Base-by-base conservation (phyloP, 2,888 invertebrate species). In the Cyaniris semiargus region DNA sequence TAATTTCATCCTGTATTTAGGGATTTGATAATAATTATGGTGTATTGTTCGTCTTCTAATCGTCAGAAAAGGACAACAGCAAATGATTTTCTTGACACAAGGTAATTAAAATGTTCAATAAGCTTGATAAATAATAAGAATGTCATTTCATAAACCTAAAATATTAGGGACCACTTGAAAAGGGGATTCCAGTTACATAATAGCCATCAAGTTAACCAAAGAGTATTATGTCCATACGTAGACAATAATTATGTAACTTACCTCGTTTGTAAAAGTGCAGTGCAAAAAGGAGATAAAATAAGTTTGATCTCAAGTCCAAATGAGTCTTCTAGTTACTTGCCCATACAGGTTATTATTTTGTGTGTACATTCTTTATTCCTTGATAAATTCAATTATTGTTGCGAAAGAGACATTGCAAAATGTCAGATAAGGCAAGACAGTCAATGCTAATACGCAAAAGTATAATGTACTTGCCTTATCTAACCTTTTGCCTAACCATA, bases 291-390 rank as follows among this genome's bases (percentile, higher is more conserved):
- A 34, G 38, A 78, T 34, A 53, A 34, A 23, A 58, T 81, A 81
- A 82, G 78, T 82, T 84, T 86, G 86, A 86, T 86, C 86, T 86
- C 86, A 86, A 84, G 81, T 82, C 81, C 82, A 80, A 82, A 81
- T 79, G 81, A 84, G 82, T 83, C 84, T 83, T 84, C 82, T 72
- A 79, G 18, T 76, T 78, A 60, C n/a, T 78, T 34, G 74, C 76
- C 75, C 71, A 71, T 78, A 76, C 70, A 71, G 71, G 71, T 72
- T 77, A 56, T 72, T 38, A 53, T 77, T 58, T 38, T 44, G 71
- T 58, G 72, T 72, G 58, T 77, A 10, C 13, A 23, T 77, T 71
- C 18, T 76, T 18, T 72, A n/a, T n/a, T 56, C 27, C 71, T 72
- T 53, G 23, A 3, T 72, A 15, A 48, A 66, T 66, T 27, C 3